These are phyloP conservation scores for Pterocles burchelli DNA, from an alignment of 2,113 vertebrate genomes.

Conservation along the genomic window DNA sequence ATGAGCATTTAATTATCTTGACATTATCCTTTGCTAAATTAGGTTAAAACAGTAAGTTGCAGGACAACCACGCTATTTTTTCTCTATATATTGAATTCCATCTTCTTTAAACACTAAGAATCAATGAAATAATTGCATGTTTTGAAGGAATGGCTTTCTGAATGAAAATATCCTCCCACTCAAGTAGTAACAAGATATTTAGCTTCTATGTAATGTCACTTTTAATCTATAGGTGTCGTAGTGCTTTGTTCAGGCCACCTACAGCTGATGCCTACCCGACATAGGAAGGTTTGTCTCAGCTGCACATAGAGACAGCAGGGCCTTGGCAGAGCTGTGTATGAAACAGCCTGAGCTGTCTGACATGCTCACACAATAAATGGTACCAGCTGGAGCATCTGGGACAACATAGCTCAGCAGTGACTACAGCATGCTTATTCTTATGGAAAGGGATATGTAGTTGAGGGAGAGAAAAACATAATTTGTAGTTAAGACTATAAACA, in stretches of 20 bases:
- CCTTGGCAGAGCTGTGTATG: not conserved
- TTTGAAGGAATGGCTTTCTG: not conserved
- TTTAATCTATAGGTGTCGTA: not conserved
- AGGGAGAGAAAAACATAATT: not conserved
- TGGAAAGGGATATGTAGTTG: accelerated
- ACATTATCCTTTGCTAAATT: conserved; percentile 18
- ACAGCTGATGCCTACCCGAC: not conserved
- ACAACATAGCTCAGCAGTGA: not conserved
- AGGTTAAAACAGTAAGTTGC: conserved; percentile 15
- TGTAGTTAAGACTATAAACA: not conserved
- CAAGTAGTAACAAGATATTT: not conserved
- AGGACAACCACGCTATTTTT: not conserved
- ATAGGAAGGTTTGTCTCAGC: not conserved
- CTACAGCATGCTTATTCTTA: not conserved
- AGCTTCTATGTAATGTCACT: not conserved
- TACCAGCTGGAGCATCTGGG: not conserved
- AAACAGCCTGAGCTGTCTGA: not conserved
- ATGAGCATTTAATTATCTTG: conserved; percentile 47
- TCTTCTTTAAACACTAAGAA: not conserved
- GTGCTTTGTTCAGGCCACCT: not conserved
- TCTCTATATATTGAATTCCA: not conserved
- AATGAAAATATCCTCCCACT: not conserved
- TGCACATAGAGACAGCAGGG: not conserved
- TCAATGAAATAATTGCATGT: not conserved
- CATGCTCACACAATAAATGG: not conserved